phyloP scores from a whole-genome alignment of 2,888 invertebrate species.

The Polydesmus complanatus region DNA sequence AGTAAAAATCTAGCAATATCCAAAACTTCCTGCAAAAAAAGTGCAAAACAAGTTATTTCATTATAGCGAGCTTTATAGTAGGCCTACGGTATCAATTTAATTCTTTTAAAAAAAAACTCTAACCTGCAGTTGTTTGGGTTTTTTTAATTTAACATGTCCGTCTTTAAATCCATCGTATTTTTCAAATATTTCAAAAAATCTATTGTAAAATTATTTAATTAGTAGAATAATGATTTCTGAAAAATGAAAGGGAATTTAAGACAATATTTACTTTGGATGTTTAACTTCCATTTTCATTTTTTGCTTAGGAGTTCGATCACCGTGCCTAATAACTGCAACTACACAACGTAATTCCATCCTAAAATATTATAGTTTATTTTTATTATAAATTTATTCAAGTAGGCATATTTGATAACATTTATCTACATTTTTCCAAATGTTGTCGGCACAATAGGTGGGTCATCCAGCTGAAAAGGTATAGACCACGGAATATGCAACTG shows the following conservation, averaged over 20 bases:
- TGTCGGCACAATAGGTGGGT: conserved; percentile 97
- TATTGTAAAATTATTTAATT: conserved; percentile 32
- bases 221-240: background rate
- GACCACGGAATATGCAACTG: conserved; percentile 95
- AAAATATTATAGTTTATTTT: no score
- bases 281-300: conserved; percentile 99
- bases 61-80: background rate
- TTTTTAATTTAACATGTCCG: conserved; percentile 92
- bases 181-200: conserved; percentile 96
- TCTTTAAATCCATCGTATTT: conserved; percentile 92
- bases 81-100: background rate
- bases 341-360: conserved; percentile 83
- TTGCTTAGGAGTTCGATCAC: conserved; percentile 97
- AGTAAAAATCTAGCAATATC: conserved; percentile 87
- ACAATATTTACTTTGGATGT: conserved; percentile 61
- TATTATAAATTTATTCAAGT: no score
- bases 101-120: background rate
- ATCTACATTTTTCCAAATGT: conserved; percentile 88
- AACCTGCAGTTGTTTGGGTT: conserved; percentile 81
- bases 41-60: background rate
- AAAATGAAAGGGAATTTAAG: background rate
- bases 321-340: conserved; percentile 92
- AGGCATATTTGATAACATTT: no score
- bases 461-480: conserved; percentile 90
- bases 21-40: conserved; percentile 57